Evolutionary conservation across 2,797 vertebrate genomes (phyloP).

Genomic region (Taeniopygia guttata): DNA sequence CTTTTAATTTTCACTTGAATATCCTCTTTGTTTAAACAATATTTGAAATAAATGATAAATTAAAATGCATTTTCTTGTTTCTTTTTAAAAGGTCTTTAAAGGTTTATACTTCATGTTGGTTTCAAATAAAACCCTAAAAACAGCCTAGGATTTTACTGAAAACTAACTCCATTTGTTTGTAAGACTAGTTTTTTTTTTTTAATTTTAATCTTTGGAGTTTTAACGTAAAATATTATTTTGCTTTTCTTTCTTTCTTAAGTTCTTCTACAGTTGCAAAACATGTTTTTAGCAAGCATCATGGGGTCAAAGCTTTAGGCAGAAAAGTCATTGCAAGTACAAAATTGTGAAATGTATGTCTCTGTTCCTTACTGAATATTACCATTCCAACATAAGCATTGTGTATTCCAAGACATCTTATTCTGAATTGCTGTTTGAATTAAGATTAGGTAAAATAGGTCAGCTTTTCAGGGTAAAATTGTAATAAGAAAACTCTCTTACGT

Average conservation of each 20-base stretch:
- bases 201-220: background rate
- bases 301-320: background rate
- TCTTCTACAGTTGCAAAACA: background rate
- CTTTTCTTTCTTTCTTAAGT: background rate
- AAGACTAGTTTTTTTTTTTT: background rate
- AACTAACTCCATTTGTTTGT: background rate
- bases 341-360: background rate
- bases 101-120: background rate
- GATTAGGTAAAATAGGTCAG: background rate
- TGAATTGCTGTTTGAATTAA: background rate
- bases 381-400: background rate
- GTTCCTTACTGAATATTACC: background rate
- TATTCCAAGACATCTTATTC: background rate
- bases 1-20: background rate
- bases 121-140: background rate
- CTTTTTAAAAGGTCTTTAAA: background rate
- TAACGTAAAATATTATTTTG: background rate
- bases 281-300: background rate
- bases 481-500: background rate
- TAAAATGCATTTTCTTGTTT: background rate
- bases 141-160: background rate
- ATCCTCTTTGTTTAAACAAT: background rate
- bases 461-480: background rate
- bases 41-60: background rate
- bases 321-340: background rate